Conservation (phyloP, 2,888 invertebrate genomes). For the Galeruca laticollis region DNA sequence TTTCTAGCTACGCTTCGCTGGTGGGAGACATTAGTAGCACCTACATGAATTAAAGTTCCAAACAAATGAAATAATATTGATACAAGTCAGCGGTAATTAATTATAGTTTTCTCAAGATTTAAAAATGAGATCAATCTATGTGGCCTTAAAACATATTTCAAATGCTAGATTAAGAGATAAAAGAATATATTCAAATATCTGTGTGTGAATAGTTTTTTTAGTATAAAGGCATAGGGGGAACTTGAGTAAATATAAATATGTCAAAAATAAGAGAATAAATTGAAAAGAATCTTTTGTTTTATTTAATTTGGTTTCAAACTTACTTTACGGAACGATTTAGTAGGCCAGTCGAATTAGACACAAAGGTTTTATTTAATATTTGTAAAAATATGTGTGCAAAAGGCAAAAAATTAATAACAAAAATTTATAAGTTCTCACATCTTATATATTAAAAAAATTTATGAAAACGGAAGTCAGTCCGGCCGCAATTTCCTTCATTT, state of each 20-base stretch:
- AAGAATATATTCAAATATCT: neutral
- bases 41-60: neutral
- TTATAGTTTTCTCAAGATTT: conserved; percentile 10
- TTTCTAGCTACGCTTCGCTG: neutral
- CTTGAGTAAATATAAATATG: neutral
- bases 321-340: no score
- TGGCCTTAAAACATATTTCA: conserved; percentile 13
- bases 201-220: neutral
- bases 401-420: no score
- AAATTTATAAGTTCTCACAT: no score
- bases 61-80: conserved; percentile 10
- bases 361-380: no score
- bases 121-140: conserved; percentile 7
- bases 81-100: conserved; percentile 7
- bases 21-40: neutral
- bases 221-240: neutral
- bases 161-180: conserved; percentile 4
- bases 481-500: no score
- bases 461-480: no score
- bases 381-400: no score
- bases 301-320: no score
- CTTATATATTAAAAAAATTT: no score
- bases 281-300: no score
- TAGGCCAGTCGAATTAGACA: no score
- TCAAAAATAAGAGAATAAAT: neutral